Conservation (phyloP, 2,888 invertebrate species). For the Punctoribates punctum region DNA sequence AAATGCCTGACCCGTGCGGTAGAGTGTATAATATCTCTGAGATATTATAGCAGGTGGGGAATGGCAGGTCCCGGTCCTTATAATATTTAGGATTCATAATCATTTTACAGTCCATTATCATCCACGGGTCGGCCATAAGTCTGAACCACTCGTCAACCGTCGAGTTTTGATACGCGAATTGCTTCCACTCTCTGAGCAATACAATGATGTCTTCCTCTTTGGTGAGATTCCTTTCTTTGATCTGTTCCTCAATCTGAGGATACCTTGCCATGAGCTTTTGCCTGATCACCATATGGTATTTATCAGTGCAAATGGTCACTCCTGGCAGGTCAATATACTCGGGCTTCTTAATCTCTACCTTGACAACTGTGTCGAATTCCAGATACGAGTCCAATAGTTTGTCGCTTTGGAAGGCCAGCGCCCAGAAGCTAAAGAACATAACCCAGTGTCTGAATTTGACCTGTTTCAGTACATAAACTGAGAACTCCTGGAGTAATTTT, state of each 20-base stretch:
- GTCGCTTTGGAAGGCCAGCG: background rate
- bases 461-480: background rate
- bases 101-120: background rate
- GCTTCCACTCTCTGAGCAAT: background rate
- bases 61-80: background rate
- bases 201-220: background rate
- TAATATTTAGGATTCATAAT: background rate
- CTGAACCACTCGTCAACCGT: background rate
- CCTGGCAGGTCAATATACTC: background rate
- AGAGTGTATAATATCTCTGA: background rate
- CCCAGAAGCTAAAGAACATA: conserved; percentile 9
- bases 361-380: conserved; percentile 16
- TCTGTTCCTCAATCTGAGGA: background rate
- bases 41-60: background rate
- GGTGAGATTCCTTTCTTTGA: background rate
- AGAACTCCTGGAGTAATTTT: background rate
- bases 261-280: background rate
- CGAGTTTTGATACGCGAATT: background rate
- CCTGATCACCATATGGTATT: background rate
- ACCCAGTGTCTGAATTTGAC: background rate
- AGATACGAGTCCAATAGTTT: background rate
- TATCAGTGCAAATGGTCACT: background rate
- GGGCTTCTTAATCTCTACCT: background rate
- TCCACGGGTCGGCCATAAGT: background rate
- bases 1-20: background rate